Evolutionary conservation across 1,140 invertebrate species (phyloP).

Genomic region (Pseudachorutes palmiensis): DNA sequence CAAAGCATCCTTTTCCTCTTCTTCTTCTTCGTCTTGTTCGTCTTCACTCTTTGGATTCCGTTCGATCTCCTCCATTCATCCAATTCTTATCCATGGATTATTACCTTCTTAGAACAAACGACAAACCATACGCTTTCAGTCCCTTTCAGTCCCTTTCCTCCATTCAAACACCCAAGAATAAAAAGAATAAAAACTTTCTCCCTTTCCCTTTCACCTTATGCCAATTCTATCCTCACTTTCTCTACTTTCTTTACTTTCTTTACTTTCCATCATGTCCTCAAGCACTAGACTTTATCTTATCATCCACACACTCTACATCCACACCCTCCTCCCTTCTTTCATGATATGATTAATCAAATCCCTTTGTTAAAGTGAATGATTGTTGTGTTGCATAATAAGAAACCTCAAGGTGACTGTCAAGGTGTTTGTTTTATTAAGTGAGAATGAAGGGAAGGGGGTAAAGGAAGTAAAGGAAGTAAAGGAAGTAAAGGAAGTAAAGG

Average conservation of each 20-base stretch:
- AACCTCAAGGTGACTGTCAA: too few relatives aligned
- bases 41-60: background rate
- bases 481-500: background rate
- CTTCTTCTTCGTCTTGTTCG: too few relatives aligned
- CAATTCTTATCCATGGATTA: constrained; percentile 7
- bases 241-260: constrained; percentile 17
- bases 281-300: constrained; percentile 17
- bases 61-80: constrained; percentile 1
- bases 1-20: background rate
- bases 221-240: constrained; percentile 20
- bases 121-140: constrained; percentile 6
- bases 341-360: too few relatives aligned
- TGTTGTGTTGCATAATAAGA: too few relatives aligned
- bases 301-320: background rate
- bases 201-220: constrained; percentile 30
- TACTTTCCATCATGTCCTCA: constrained; percentile 33
- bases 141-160: background rate
- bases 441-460: too few relatives aligned
- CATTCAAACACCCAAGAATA: background rate
- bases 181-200: constrained; percentile 14
- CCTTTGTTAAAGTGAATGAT: too few relatives aligned
- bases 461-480: too few relatives aligned
- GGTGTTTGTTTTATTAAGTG: too few relatives aligned
- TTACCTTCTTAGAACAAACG: constrained; percentile 8
- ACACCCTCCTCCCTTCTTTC: constrained; percentile 16